Evolutionary conservation across 2,113 vertebrate genomes (phyloP).

Genomic region (Alethe castanea): DNA sequence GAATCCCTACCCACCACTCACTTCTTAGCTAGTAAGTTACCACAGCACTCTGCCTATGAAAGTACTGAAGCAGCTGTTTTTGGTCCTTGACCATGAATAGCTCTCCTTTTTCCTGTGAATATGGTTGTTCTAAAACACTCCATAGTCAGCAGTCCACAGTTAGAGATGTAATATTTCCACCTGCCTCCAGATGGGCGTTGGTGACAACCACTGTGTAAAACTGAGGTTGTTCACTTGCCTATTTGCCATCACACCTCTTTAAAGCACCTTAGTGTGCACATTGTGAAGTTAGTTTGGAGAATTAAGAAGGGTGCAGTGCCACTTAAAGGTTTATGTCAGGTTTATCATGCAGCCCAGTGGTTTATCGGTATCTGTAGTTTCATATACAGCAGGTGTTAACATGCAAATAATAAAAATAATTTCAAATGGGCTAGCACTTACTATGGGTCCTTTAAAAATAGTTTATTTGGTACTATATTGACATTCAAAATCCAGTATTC

Average conservation of each 20-base stretch:
- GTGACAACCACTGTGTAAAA: neutral
- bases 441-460: neutral
- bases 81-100: neutral
- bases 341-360: neutral
- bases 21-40: neutral
- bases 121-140: neutral
- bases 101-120: neutral
- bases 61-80: neutral
- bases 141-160: neutral
- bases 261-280: neutral
- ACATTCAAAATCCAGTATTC: neutral
- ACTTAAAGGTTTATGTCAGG: neutral
- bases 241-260: neutral
- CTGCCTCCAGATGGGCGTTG: neutral
- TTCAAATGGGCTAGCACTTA: neutral
- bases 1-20: neutral
- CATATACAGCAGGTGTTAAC: neutral
- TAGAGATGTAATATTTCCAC: neutral
- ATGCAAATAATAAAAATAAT: neutral
- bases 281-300: neutral
- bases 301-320: neutral
- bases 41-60: neutral
- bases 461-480: neutral
- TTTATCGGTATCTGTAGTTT: neutral
- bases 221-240: neutral